Percentiles rank a stretch among this genome's conserved stretches.
These are phyloP conservation scores for Rattus norvegicus DNA, from an alignment of 2,113 vertebrate species.

Conservation along the genomic window DNA sequence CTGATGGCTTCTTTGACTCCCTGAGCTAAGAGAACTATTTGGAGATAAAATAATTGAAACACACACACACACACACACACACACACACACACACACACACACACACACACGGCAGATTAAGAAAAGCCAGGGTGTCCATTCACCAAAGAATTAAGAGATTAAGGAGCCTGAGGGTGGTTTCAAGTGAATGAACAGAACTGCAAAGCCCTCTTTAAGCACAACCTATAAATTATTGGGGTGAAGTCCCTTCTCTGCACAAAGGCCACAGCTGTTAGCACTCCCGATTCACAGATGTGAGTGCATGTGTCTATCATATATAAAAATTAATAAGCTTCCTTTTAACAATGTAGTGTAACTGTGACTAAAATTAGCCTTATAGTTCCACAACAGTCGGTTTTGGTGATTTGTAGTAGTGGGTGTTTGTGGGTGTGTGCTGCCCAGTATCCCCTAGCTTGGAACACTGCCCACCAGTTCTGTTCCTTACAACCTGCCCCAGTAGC, in stretches of 20 bases:
- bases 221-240: background rate
- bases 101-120: background rate
- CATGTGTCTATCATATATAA: background rate
- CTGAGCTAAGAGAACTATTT: background rate
- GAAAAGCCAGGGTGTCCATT: background rate
- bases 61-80: background rate
- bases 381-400: slow-evolving; percentile 2
- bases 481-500: background rate
- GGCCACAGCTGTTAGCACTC: background rate
- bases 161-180: background rate
- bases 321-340: slow-evolving; percentile 47
- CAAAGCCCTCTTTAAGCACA: background rate
- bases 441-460: slow-evolving; percentile 4
- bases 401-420: background rate
- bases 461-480: slow-evolving; percentile 6
- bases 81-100: background rate
- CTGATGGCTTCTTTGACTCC: background rate
- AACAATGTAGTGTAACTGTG: background rate
- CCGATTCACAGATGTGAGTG: background rate
- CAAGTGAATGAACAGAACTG: slow-evolving; percentile 10
- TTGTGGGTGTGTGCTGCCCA: background rate
- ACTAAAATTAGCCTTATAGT: slow-evolving; percentile 26
- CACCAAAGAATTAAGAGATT: background rate
- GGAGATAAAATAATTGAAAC: slow-evolving; percentile 17
- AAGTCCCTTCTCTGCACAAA: background rate